Percentiles rank a stretch among this genome's conserved stretches.
phyloP scores from a whole-genome alignment of 1,140 invertebrate genomes.

The Anastatus disparis region DNA sequence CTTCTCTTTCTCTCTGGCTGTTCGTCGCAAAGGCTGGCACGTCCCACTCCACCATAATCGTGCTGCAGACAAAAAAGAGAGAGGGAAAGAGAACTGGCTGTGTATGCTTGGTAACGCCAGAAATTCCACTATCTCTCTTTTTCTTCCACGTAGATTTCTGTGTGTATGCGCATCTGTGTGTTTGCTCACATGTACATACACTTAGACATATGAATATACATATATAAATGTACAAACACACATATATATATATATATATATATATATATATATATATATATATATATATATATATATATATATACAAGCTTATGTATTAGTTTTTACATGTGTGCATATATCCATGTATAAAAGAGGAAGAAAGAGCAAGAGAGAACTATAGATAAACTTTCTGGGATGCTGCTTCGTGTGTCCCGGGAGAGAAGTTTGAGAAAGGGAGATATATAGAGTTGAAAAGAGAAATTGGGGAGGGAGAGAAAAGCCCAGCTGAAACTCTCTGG shows the following conservation, averaged over 20 bases:
- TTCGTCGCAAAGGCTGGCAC: not conserved
- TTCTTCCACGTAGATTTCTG: too few species aligned
- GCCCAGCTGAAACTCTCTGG: conserved; percentile 34
- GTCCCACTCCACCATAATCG: conserved; percentile 29
- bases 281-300: too few species aligned
- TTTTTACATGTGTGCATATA: too few species aligned
- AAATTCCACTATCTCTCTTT: not conserved
- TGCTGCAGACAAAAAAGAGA: not conserved
- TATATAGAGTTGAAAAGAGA: not conserved
- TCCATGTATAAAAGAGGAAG: too few species aligned
- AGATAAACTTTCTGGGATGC: conserved; percentile 15
- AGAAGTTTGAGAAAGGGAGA: not conserved
- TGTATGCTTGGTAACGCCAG: not conserved
- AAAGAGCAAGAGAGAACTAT: conserved; percentile 10
- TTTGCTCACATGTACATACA: too few species aligned
- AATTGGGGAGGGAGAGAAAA: not conserved
- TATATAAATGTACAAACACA: too few species aligned
- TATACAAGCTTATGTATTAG: too few species aligned
- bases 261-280: too few species aligned
- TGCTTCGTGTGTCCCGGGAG: not conserved
- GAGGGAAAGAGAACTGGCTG: not conserved
- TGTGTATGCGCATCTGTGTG: too few species aligned
- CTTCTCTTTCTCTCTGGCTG: too few species aligned
- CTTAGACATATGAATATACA: too few species aligned
- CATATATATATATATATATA: too few species aligned